phyloP scores from a whole-genome alignment of 2,797 vertebrate species.

The Alca torda region DNA sequence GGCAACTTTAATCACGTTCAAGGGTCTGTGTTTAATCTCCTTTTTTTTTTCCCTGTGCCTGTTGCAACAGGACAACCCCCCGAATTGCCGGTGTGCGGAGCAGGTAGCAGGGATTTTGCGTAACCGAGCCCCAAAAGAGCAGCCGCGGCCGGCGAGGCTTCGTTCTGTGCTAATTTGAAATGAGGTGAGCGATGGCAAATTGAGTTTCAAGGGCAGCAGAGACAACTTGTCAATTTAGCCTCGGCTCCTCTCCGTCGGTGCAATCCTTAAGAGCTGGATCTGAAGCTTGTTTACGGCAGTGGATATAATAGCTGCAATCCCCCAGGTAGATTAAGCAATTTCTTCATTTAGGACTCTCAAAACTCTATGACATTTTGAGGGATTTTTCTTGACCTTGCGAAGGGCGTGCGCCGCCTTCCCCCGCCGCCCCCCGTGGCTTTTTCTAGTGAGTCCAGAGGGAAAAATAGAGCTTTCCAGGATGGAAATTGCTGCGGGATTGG shows the following conservation, averaged over 20 bases:
- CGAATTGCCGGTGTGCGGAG: fast-evolving
- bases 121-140: conserved; percentile 6
- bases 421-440: background rate
- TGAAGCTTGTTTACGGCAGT: conserved; percentile 59
- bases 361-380: conserved; percentile 54
- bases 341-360: conserved; percentile 69
- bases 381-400: conserved; percentile 56
- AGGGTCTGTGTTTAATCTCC: background rate
- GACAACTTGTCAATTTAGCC: conserved; percentile 63
- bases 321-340: conserved; percentile 71
- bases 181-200: conserved; percentile 65
- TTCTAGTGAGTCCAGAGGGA: background rate
- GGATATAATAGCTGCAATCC: conserved; percentile 64
- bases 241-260: background rate
- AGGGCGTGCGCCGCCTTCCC: background rate
- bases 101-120: background rate
- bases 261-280: conserved; percentile 35
- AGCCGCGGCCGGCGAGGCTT: background rate
- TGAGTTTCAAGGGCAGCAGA: conserved; percentile 73
- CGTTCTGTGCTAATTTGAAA: conserved; percentile 61
- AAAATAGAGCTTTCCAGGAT: background rate
- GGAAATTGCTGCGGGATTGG: background rate
- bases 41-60: background rate
- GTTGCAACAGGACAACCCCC: background rate
- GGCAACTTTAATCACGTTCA: fast-evolving